A percentile compares a stretch with the other conserved stretches of the same genome.
Evolutionary conservation across 1,140 invertebrate genomes (phyloP).

Genomic region (Drosophila subobscura): DNA sequence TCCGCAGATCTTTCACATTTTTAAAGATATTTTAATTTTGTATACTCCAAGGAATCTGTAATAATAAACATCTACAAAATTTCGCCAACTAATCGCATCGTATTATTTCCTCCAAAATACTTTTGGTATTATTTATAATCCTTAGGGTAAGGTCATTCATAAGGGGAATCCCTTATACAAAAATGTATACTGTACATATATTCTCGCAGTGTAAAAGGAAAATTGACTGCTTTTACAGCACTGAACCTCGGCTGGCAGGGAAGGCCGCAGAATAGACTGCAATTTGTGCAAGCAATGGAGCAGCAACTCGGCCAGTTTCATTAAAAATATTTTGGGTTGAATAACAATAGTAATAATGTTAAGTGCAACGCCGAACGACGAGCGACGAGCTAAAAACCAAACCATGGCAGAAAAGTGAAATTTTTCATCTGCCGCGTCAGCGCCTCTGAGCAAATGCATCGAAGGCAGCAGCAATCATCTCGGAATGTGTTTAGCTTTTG

Average conservation of each 20-base stretch:
- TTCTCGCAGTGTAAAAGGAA: constrained; percentile 38
- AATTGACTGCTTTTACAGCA: constrained; percentile 33
- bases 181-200: too few species aligned
- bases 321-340: constrained; percentile 80
- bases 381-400: constrained; percentile 43
- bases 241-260: constrained; percentile 25
- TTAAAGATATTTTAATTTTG: too few species aligned
- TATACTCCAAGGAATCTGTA: too few species aligned
- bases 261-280: constrained; percentile 75
- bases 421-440: constrained; percentile 44
- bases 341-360: constrained; percentile 79
- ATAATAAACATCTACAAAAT: too few species aligned
- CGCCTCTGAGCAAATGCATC: constrained; percentile 32
- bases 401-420: constrained; percentile 67
- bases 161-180: too few species aligned
- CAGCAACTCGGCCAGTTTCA: constrained; percentile 77
- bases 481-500: constrained; percentile 51
- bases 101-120: too few species aligned
- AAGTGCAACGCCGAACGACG: constrained; percentile 44
- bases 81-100: too few species aligned
- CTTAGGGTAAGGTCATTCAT: constrained; percentile 1
- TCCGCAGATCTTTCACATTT: too few species aligned
- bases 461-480: constrained; percentile 54
- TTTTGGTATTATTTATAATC: too few species aligned
- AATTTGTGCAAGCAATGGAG: constrained; percentile 76